Percentiles rank a stretch among this genome's conserved stretches.
Evolutionary conservation across 2,797 vertebrate genomes (phyloP).

Genomic region (Poecile montanus): DNA sequence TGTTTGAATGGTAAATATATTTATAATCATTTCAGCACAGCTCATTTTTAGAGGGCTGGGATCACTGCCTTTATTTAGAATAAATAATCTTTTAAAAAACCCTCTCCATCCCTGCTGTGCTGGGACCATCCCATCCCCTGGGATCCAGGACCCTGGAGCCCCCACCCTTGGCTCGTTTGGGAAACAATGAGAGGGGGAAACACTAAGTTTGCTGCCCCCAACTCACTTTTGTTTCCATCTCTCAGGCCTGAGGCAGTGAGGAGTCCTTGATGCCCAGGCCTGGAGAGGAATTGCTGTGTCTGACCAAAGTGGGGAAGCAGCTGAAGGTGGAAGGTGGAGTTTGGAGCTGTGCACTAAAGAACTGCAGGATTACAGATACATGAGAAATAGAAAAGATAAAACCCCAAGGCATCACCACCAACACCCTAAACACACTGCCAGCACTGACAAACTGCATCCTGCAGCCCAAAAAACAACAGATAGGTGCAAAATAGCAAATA

Average conservation of each 20-base stretch:
- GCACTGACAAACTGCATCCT: not conserved
- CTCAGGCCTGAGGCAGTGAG: not conserved
- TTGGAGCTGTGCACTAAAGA: not conserved
- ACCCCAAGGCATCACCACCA: not conserved
- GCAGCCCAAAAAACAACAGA: accelerated
- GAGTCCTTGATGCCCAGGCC: not conserved
- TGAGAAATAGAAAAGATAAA: not conserved
- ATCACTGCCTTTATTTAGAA: not conserved
- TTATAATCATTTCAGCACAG: not conserved
- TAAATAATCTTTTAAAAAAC: not conserved
- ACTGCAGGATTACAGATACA: accelerated
- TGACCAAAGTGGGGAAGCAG: not conserved
- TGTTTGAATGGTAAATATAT: not conserved
- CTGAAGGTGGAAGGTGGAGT: too few relatives aligned
- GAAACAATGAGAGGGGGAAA: not conserved
- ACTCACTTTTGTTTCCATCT: not conserved
- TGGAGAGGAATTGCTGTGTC: not conserved
- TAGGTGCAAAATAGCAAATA: not conserved
- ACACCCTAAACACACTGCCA: not conserved
- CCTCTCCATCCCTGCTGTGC: not conserved
- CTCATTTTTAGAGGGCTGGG: not conserved
- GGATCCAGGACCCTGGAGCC: not conserved
- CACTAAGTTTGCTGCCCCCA: not conserved
- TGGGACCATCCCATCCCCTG: not conserved
- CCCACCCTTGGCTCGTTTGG: not conserved